A percentile compares a stretch with the other conserved stretches of the same genome.
Evolutionary conservation across 2,113 vertebrate species (phyloP).

Genomic region (Panthera tigris): DNA sequence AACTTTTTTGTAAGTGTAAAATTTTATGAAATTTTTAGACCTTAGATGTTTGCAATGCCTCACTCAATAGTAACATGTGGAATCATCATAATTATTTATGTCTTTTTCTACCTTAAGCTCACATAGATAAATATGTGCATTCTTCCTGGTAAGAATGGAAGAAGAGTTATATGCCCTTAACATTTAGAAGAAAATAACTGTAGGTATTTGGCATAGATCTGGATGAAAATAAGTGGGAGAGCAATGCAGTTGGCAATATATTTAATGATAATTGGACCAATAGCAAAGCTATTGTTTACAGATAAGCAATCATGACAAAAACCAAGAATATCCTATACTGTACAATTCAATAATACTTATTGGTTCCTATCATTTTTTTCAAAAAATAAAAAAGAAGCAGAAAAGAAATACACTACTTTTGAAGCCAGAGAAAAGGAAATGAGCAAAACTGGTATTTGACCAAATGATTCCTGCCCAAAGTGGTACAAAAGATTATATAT

Average conservation of each 20-base stretch:
- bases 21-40: not conserved
- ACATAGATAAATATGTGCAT: not conserved
- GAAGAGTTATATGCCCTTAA: not conserved
- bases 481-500: not conserved
- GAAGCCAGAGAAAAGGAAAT: conserved; percentile 60
- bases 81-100: not conserved
- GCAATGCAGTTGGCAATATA: not conserved
- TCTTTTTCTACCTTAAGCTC: not conserved
- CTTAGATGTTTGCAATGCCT: not conserved
- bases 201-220: not conserved
- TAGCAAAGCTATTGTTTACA: conserved; percentile 67
- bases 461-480: conserved; percentile 53
- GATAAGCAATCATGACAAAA: conserved; percentile 72
- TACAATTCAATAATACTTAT: conserved; percentile 74
- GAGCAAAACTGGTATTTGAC: conserved; percentile 56
- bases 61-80: not conserved
- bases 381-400: conserved; percentile 46
- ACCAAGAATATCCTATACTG: conserved; percentile 72
- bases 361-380: conserved; percentile 67
- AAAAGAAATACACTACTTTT: conserved; percentile 67
- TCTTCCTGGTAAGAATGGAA: not conserved
- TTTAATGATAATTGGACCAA: conserved; percentile 45
- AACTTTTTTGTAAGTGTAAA: not conserved
- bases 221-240: not conserved
- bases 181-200: not conserved